phyloP scores from a whole-genome alignment of 2,113 vertebrate genomes.

The Cyanocitta stelleri region DNA sequence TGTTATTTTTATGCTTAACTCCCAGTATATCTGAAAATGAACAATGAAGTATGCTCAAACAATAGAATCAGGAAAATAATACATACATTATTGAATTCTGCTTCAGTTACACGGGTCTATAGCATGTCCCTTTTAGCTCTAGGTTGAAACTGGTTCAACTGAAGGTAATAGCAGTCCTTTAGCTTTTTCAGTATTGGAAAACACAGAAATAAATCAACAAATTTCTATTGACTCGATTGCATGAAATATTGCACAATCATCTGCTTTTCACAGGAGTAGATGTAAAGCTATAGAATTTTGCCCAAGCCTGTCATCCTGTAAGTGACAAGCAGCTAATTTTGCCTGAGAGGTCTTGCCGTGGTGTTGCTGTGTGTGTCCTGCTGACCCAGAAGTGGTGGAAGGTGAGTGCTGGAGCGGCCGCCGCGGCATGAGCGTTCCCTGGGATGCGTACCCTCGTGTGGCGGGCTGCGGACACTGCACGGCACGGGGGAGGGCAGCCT shows the following conservation, averaged over 20 bases:
- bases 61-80: background rate
- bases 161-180: background rate
- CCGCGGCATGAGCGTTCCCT: background rate
- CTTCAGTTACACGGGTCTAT: background rate
- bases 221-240: background rate
- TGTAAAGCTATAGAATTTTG: background rate
- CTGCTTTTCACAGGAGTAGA: background rate
- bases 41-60: background rate
- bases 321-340: background rate
- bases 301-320: background rate
- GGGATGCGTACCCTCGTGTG: background rate
- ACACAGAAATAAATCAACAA: background rate
- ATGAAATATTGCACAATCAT: background rate
- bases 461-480: background rate
- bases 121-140: background rate
- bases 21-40: background rate
- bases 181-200: background rate
- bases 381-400: background rate
- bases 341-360: background rate
- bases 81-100: background rate
- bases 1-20: constrained; percentile 43
- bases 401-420: background rate
- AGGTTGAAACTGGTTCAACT: background rate
- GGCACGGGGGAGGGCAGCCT: accelerated
- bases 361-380: too few relatives aligned